Evolutionary conservation across 2,797 vertebrate genomes (phyloP).

Genomic region (Merluccius polli): DNA sequence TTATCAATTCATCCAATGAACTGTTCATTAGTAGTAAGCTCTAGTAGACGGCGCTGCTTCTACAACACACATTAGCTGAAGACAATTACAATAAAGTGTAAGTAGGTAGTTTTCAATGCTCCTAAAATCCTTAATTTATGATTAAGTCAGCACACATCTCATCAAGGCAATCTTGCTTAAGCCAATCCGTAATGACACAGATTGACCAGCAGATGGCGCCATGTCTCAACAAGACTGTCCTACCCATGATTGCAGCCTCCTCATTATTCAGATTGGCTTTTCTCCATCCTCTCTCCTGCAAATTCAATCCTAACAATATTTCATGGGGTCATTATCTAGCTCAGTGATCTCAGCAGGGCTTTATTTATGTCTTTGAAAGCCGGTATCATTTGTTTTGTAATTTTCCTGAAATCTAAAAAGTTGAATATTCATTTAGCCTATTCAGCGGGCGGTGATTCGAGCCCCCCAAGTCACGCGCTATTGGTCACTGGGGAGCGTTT

Average conservation of each 20-base stretch:
- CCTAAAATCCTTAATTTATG: too few species aligned
- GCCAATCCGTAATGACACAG: background rate
- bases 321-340: background rate
- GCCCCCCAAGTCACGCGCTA: constrained; percentile 55
- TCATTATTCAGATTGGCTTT: background rate
- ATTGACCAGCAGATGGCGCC: constrained; percentile 55
- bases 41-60: too few species aligned
- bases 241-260: too few species aligned
- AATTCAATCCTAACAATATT: background rate
- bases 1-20: too few species aligned
- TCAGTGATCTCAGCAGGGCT: constrained; percentile 18
- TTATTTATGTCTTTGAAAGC: constrained; percentile 9
- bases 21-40: too few species aligned
- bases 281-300: background rate
- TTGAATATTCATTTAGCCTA: constrained; percentile 43
- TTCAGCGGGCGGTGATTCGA: constrained; percentile 29
- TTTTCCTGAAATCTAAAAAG: constrained; percentile 27
- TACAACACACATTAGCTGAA: background rate
- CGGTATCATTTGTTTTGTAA: constrained; percentile 21
- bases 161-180: background rate
- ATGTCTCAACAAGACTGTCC: constrained; percentile 5
- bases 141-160: background rate
- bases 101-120: too few species aligned
- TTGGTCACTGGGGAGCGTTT: constrained; percentile 45
- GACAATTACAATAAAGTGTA: background rate